Conservation (phyloP, 2,797 vertebrate species). For the Etheostoma nigrum region DNA sequence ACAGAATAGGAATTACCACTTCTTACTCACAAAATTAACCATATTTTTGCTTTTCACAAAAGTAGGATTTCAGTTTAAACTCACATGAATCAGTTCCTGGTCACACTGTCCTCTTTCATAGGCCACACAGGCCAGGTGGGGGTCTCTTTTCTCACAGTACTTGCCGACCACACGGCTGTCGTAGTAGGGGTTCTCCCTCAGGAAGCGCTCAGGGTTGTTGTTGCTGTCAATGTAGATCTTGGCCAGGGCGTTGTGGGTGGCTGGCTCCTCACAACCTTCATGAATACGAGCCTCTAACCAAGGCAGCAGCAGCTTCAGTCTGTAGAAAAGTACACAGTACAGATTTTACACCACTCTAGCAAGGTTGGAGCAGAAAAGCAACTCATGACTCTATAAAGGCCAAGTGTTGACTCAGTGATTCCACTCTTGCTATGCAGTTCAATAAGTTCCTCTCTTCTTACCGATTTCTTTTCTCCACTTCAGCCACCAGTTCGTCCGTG, state of each 20-base stretch:
- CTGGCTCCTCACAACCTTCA: slow-evolving; percentile 95
- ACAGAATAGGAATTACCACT: not conserved
- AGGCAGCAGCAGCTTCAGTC: slow-evolving; percentile 92
- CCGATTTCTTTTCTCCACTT: slow-evolving; percentile 97
- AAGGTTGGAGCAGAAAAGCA: not conserved
- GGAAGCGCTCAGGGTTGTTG: slow-evolving; percentile 93
- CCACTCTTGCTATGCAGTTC: not conserved
- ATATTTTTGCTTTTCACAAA: not conserved
- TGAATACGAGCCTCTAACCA: slow-evolving; percentile 96
- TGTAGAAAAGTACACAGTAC: slow-evolving; percentile 60
- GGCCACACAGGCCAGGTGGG: slow-evolving; percentile 94
- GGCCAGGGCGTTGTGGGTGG: slow-evolving; percentile 94
- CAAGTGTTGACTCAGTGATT: not conserved
- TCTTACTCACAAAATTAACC: not conserved
- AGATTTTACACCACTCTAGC: not conserved
- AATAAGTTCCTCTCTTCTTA: slow-evolving; percentile 56
- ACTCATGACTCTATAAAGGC: not conserved
- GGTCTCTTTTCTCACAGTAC: slow-evolving; percentile 97
- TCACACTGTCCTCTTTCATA: slow-evolving; percentile 95
- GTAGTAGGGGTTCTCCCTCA: slow-evolving; percentile 93
- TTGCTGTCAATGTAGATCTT: slow-evolving; percentile 98
- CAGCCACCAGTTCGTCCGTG: slow-evolving; percentile 95
- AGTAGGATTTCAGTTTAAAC: slow-evolving; percentile 41
- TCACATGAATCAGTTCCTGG: slow-evolving; percentile 93
- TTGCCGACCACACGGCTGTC: slow-evolving; percentile 94